These are phyloP conservation scores for Sebastes trivittatus DNA, from an alignment of 2,797 vertebrate species.

Conservation along the genomic window DNA sequence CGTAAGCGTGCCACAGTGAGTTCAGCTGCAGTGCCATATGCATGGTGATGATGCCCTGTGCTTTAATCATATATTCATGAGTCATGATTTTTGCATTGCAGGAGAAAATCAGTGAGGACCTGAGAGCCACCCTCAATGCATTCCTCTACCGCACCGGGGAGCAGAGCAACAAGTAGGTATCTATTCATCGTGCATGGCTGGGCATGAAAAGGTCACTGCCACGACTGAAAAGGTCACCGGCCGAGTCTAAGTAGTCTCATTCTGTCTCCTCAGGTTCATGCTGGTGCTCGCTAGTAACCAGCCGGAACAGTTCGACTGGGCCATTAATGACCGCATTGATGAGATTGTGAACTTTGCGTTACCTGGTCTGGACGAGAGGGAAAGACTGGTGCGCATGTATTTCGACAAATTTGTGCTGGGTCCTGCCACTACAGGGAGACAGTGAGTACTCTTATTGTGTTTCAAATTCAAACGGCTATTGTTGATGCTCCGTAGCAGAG, in stretches of 20 bases:
- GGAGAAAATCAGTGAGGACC: conserved; percentile 92
- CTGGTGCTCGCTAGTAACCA: conserved; percentile 92
- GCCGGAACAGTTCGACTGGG: conserved; percentile 92
- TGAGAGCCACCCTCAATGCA: conserved; percentile 88
- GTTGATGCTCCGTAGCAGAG: background rate
- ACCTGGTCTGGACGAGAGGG: conserved; percentile 82
- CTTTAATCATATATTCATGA: conserved; percentile 58
- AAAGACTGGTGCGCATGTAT: conserved; percentile 88
- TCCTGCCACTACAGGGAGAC: conserved; percentile 89
- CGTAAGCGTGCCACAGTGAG: conserved; percentile 88
- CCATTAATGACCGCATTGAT: conserved; percentile 89
- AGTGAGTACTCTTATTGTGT: conserved; percentile 81
- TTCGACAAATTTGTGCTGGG: conserved; percentile 88
- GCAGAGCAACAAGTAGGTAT: conserved; percentile 90
- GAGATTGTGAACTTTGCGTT: conserved; percentile 89
- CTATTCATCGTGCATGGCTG: conserved; percentile 31
- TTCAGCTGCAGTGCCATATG: conserved; percentile 53
- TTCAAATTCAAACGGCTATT: conserved; percentile 9
- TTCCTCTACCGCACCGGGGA: conserved; percentile 90
- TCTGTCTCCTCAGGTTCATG: conserved; percentile 84
- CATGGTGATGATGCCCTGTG: conserved; percentile 28
- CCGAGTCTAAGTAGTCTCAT: conserved; percentile 6
- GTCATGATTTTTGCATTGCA: conserved; percentile 66
- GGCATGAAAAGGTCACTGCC: conserved; percentile 42
- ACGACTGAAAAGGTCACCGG: conserved; percentile 48